phyloP scores from a whole-genome alignment of 1,140 invertebrate genomes.

The Oncopeltus fasciatus region DNA sequence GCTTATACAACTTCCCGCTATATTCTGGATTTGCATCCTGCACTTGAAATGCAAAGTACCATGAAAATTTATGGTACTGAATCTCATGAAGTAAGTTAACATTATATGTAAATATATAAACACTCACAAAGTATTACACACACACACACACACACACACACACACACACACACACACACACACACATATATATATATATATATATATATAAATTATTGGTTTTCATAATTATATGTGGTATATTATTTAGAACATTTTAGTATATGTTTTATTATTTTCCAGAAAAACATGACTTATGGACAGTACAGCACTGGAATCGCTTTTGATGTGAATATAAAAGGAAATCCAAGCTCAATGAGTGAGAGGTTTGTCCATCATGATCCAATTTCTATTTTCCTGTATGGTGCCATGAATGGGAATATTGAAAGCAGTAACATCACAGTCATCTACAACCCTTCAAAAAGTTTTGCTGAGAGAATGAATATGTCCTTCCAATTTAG shows the following conservation, averaged over 20 bases:
- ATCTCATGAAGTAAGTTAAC: conserved; percentile 24
- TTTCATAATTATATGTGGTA: neutral
- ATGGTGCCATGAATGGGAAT: conserved; percentile 14
- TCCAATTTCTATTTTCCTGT: conserved; percentile 23
- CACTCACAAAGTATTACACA: too few relatives aligned
- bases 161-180: too few relatives aligned
- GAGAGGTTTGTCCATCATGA: too few relatives aligned
- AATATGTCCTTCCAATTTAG: conserved; percentile 7
- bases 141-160: too few relatives aligned
- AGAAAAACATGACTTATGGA: conserved; percentile 21
- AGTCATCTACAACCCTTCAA: conserved; percentile 20
- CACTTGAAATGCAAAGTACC: conserved; percentile 30
- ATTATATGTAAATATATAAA: neutral
- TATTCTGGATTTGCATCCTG: conserved; percentile 35
- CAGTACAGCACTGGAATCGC: conserved; percentile 29
- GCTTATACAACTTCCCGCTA: conserved; percentile 42
- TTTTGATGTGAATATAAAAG: conserved; percentile 35
- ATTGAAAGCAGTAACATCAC: conserved; percentile 21
- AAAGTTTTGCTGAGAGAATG: conserved; percentile 22
- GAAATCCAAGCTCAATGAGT: conserved; percentile 30
- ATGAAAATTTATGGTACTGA: conserved; percentile 26
- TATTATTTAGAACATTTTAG: too few relatives aligned
- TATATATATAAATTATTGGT: neutral
- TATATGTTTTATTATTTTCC: too few relatives aligned
- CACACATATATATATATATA: too few relatives aligned